These are phyloP conservation scores for Pachypanchax playfairii DNA, from an alignment of 2,113 vertebrate species.

Conservation along the genomic window DNA sequence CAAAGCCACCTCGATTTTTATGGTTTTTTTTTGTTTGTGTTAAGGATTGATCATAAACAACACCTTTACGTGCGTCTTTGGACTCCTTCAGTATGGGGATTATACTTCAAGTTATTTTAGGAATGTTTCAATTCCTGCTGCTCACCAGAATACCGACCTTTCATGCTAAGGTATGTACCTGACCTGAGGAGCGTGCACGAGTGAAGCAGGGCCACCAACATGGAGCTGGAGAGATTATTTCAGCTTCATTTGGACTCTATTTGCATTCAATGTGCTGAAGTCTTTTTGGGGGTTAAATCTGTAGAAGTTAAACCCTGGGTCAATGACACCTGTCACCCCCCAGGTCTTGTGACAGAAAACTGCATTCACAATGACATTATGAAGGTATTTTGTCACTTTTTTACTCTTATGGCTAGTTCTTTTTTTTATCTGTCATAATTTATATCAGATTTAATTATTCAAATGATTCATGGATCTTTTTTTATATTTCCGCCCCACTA, in stretches of 20 bases:
- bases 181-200: constrained; percentile 25
- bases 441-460: background rate
- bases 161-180: constrained; percentile 77
- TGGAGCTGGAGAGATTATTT: background rate
- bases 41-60: constrained; percentile 65
- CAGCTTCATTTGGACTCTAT: background rate
- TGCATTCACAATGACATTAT: background rate
- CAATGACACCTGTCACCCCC: constrained; percentile 73
- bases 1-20: constrained; percentile 34
- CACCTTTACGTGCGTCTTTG: constrained; percentile 35
- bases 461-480: background rate
- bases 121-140: constrained; percentile 85
- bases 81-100: constrained; percentile 82
- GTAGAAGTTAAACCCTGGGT: constrained; percentile 64
- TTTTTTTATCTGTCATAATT: background rate
- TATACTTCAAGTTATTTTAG: constrained; percentile 84
- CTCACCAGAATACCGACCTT: constrained; percentile 80
- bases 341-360: constrained; percentile 26
- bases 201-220: constrained; percentile 5
- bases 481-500: background rate
- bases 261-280: background rate
- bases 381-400: background rate
- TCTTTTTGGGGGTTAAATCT: background rate
- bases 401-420: constrained; percentile 3
- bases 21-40: no score